Evolutionary conservation across 1,140 invertebrate genomes (phyloP).

Genomic region (Tetranychus cinnabarinus): DNA sequence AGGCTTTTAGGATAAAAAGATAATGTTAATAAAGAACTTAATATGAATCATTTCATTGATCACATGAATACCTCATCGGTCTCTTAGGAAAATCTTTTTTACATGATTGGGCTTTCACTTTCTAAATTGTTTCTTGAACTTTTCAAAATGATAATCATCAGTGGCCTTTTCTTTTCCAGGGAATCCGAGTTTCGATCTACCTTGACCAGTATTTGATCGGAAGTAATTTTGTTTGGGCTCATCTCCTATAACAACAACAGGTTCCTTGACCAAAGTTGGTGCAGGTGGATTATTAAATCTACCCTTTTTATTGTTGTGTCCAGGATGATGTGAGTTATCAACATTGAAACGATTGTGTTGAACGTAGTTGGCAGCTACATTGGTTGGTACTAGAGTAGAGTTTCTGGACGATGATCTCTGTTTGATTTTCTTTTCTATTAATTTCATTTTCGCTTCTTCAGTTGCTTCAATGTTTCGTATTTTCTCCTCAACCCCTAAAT

Average conservation of each 20-base stretch:
- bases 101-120: slow-evolving; percentile 29
- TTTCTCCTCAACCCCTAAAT: slow-evolving; percentile 94
- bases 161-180: slow-evolving; percentile 64
- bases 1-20: too few relatives aligned
- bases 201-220: not conserved
- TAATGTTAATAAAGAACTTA: too few relatives aligned
- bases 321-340: not conserved
- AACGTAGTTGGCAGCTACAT: slow-evolving; percentile 93
- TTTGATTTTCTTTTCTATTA: slow-evolving; percentile 30
- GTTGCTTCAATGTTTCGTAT: slow-evolving; percentile 94
- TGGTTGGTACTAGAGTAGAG: slow-evolving; percentile 90
- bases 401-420: slow-evolving; percentile 59
- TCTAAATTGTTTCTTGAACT: slow-evolving; percentile 84
- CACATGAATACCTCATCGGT: too few relatives aligned
- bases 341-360: slow-evolving; percentile 57
- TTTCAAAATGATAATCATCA: slow-evolving; percentile 89
- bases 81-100: too few relatives aligned
- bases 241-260: slow-evolving; percentile 11
- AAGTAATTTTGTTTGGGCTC: slow-evolving; percentile 6
- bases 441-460: slow-evolving; percentile 80
- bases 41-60: too few relatives aligned
- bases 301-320: not conserved
- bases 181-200: not conserved
- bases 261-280: slow-evolving; percentile 4
- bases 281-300: not conserved